Conservation (phyloP, 2,113 vertebrate genomes). For the Dasyprocta punctata region DNA sequence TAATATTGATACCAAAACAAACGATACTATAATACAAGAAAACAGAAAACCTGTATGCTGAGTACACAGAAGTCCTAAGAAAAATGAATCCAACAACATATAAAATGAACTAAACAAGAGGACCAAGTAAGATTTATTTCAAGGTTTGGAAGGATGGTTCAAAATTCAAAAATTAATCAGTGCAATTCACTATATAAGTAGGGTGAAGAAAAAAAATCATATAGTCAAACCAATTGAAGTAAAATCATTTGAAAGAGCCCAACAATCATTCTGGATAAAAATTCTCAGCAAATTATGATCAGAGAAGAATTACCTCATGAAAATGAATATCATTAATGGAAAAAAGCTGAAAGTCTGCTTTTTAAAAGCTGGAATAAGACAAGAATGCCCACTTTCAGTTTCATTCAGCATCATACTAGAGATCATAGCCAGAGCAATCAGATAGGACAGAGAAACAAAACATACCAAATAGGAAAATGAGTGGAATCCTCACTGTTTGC, state of each 20-base stretch:
- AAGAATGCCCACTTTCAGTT: background rate
- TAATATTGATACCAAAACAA: background rate
- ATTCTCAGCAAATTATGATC: background rate
- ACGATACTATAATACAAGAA: background rate
- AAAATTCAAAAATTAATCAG: background rate
- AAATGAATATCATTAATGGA: background rate
- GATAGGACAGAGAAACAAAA: background rate
- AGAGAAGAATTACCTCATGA: background rate
- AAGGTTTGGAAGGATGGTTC: background rate
- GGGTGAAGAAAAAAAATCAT: background rate
- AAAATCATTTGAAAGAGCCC: background rate
- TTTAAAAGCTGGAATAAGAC: background rate
- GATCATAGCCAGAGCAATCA: background rate
- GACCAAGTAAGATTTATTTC: background rate
- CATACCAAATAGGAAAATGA: background rate
- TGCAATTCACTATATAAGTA: background rate
- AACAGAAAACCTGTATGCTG: background rate
- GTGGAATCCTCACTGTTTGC: too few species aligned
- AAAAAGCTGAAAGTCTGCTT: background rate
- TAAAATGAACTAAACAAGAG: background rate
- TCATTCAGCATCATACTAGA: background rate
- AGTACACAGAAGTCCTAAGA: background rate
- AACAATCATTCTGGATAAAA: background rate
- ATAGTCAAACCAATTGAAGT: background rate
- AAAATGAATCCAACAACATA: background rate